Percentiles rank a stretch among this genome's conserved stretches.
These are phyloP conservation scores for Sphenodon punctatus DNA, from an alignment of 2,797 vertebrate genomes.

Conservation along the genomic window DNA sequence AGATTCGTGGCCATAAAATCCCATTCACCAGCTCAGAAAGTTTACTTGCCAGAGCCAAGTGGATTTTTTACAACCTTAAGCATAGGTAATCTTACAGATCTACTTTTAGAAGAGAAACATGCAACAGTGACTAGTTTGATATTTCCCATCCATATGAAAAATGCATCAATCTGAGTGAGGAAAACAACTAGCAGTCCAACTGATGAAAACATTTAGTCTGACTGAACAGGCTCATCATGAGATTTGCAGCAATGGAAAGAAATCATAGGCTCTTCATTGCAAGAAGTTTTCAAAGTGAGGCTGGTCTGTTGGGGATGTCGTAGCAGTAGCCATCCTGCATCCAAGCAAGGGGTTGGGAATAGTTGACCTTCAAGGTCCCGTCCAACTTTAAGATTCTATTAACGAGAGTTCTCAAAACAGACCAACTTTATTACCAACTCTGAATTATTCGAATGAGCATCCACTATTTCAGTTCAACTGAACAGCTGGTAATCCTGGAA, in stretches of 20 bases:
- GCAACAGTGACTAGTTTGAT: not conserved
- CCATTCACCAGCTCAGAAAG: too few relatives aligned
- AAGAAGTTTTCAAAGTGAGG: too few relatives aligned
- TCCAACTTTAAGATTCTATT: too few relatives aligned
- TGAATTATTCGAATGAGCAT: not conserved
- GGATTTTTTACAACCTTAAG: too few relatives aligned
- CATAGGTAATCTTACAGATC: not conserved
- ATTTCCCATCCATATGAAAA: not conserved
- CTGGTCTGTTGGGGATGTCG: too few relatives aligned
- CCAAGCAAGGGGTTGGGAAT: too few relatives aligned
- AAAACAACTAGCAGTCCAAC: not conserved
- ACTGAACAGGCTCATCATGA: not conserved
- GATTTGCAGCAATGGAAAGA: too few relatives aligned
- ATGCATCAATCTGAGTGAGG: not conserved
- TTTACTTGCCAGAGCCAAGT: too few relatives aligned
- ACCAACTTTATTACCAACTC: not conserved
- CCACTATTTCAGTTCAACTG: not conserved
- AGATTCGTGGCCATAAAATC: too few relatives aligned
- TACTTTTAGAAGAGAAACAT: not conserved
- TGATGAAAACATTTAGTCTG: not conserved
- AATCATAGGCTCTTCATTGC: too few relatives aligned
- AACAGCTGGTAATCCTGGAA: not conserved
- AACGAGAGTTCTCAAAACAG: not conserved
- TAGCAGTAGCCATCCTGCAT: too few relatives aligned
- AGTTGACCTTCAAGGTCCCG: too few relatives aligned